These are phyloP conservation scores for Actinemys pallida DNA, from an alignment of 2,113 vertebrate species.

Conservation along the genomic window DNA sequence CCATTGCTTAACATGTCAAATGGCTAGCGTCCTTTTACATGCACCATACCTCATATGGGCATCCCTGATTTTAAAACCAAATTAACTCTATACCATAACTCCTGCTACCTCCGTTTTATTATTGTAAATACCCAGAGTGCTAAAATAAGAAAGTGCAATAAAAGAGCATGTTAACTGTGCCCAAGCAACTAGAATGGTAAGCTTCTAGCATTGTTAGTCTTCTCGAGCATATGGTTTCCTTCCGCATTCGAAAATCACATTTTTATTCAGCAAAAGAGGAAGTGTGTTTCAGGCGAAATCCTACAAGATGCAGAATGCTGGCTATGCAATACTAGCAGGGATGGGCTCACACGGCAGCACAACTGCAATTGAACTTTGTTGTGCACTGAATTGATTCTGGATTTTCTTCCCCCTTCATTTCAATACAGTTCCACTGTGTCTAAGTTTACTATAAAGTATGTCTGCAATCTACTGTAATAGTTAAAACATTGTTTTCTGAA, in stretches of 20 bases:
- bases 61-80: neutral
- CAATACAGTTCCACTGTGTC: neutral
- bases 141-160: neutral
- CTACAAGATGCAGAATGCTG: neutral
- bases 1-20: conserved; percentile 37
- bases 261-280: neutral
- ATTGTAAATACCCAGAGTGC: neutral
- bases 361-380: neutral
- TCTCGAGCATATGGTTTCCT: neutral
- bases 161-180: neutral
- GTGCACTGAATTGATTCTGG: neutral
- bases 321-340: neutral
- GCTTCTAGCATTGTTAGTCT: neutral
- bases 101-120: neutral
- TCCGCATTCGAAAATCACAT: neutral
- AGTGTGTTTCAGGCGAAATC: neutral
- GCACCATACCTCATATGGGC: conserved; percentile 12
- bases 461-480: neutral
- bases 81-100: neutral
- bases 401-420: neutral
- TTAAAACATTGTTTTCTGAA: neutral
- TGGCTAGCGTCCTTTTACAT: conserved; percentile 36
- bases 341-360: neutral
- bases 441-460: neutral
- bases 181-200: neutral